Evolutionary conservation across 2,888 invertebrate genomes (phyloP).

Genomic region (Desoria tigrina): DNA sequence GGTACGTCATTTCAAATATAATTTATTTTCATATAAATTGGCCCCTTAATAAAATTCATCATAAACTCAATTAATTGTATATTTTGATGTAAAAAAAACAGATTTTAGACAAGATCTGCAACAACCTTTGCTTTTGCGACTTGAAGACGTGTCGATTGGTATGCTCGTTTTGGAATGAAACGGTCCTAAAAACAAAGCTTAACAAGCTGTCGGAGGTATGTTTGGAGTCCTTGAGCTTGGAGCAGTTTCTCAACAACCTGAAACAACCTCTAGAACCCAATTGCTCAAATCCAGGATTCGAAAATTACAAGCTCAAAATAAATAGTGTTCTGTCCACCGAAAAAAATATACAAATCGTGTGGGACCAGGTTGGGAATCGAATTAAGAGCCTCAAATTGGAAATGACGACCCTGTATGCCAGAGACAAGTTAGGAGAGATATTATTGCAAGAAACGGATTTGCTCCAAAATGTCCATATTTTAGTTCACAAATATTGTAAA

Average conservation of each 20-base stretch:
- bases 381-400: constrained; percentile 21
- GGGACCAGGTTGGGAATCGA: constrained; percentile 9
- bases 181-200: neutral
- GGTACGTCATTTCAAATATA: constrained; percentile 21
- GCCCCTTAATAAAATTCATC: too few species aligned
- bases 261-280: too few species aligned
- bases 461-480: constrained; percentile 13
- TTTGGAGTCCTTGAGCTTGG: constrained; percentile 18
- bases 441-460: constrained; percentile 13
- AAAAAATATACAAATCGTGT: constrained; percentile 1
- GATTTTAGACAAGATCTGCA: constrained; percentile 28
- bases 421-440: constrained; percentile 10
- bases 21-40: too few species aligned
- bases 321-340: constrained; percentile 16
- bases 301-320: constrained; percentile 25
- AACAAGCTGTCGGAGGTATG: neutral
- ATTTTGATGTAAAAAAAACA: constrained; percentile 10
- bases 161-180: constrained; percentile 21
- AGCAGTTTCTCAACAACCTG: neutral
- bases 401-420: constrained; percentile 22
- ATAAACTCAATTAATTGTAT: constrained; percentile 12
- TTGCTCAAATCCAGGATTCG: constrained; percentile 1
- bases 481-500: constrained; percentile 22
- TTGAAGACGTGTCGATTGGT: constrained; percentile 24
- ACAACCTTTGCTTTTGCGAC: constrained; percentile 17